Evolutionary conservation across 92 coral and sea anemone genomes (phyloP).

Genomic region (Galaxea fascicularis): DNA sequence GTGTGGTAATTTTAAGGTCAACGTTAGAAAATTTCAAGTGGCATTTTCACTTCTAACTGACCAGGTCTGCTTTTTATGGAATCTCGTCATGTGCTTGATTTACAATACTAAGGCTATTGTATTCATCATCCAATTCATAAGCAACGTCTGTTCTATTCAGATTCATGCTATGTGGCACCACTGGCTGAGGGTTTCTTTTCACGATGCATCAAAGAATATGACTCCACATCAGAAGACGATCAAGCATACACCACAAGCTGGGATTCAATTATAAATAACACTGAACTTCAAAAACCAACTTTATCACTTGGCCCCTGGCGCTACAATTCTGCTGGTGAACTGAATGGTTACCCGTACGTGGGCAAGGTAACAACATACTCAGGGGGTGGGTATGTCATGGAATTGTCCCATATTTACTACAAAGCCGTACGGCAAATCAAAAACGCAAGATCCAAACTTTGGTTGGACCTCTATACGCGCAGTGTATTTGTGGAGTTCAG

Average conservation of each 20-base stretch:
- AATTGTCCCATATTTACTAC: constrained; percentile 78
- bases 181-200: constrained; percentile 38
- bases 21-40: no score
- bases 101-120: no score
- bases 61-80: no score
- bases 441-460: constrained; percentile 48
- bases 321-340: constrained; percentile 68
- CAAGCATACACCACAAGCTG: constrained; percentile 67
- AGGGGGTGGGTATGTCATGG: constrained; percentile 91
- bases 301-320: constrained; percentile 71
- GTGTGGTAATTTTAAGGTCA: no score
- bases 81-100: no score
- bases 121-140: no score
- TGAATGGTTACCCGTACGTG: constrained; percentile 76
- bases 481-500: constrained; percentile 86
- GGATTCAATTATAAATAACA: constrained; percentile 41
- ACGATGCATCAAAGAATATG: constrained; percentile 69
- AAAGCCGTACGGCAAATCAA: constrained; percentile 70
- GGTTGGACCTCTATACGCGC: constrained; percentile 84
- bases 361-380: constrained; percentile 84
- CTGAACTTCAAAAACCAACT: constrained; percentile 15
- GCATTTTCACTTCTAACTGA: no score
- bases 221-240: constrained; percentile 65
- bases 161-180: constrained; percentile 54
- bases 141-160: constrained; percentile 4